Base-by-base conservation (phyloP, 64 coral and sea anemone species). In the Montipora efflorescens region DNA sequence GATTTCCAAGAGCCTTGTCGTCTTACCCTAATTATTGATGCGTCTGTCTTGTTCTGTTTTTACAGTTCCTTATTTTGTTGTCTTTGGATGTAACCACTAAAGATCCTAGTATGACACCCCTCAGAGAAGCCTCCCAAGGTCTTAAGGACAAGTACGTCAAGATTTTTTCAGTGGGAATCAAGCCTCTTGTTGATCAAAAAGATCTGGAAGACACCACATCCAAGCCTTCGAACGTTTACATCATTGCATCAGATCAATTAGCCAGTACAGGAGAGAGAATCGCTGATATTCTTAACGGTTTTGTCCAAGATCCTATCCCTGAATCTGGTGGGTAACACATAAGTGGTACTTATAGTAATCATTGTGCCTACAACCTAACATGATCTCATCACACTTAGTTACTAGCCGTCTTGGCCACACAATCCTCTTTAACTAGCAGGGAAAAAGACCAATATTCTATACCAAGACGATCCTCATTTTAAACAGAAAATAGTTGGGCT, bases 41-140 rank as follows among this genome's bases (percentile, higher is more conserved):
- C 13, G 8, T 4, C 61, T 12, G 16, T 6, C 46, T 76, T 23
- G 11, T 49, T 49, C 11, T 78, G 13, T 28, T 13, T 76, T 43
- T 10, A 55, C 44, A 93, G 91, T 88, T 93, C 83, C 59, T 93
- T 18, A 47, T 93, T 49, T 78, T 80, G 21, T 57, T 93, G 14
- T 69, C 84, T 20, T 25, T 78, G 19, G 64, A 77, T 48, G 51
- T 83, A 28, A 69, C 45, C 47, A 59, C 53, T 14, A 49, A 76
- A 77, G 72, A 69, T 15, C 15, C 73, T 48, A 57, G 61, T 12
- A 44, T 87, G 19, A 28, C 20, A 4, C 28, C 67, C 8, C 52
- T 82, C 64, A 91, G 51, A 8, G 51, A 62, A 28, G 76, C 76
- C 62, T 78, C 83, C 18, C 75, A 73, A 11, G 74, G 82, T 4